These are phyloP conservation scores for Poicephalus gulielmi DNA, from an alignment of 2,113 vertebrate genomes.

Conservation along the genomic window DNA sequence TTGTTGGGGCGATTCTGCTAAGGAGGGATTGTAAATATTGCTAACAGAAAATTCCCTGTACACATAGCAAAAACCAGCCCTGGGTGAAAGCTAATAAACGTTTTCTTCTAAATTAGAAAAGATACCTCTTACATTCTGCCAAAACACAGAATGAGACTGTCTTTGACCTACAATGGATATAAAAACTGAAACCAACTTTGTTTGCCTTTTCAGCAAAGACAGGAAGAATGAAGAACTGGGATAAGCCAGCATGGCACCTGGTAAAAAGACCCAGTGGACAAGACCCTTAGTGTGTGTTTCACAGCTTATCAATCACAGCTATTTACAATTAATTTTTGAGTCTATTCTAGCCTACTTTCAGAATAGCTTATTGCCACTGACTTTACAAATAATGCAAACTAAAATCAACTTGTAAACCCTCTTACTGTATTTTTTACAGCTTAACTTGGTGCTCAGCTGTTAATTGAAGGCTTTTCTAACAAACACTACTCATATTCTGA, in stretches of 20 bases:
- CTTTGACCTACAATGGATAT: not conserved
- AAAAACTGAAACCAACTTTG: not conserved
- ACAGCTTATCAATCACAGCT: not conserved
- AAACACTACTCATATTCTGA: not conserved
- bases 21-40: not conserved
- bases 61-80: not conserved
- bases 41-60: not conserved
- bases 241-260: not conserved
- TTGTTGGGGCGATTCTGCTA: accelerated
- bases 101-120: not conserved
- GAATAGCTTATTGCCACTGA: not conserved
- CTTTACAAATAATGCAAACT: not conserved
- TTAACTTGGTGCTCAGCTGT: not conserved
- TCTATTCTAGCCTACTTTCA: not conserved
- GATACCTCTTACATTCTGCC: not conserved
- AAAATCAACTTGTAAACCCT: not conserved
- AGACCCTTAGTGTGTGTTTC: not conserved
- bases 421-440: not conserved
- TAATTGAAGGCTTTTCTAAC: not conserved
- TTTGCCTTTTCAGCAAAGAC: not conserved
- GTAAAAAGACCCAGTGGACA: not conserved
- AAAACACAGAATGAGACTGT: not conserved
- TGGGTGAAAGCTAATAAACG: not conserved
- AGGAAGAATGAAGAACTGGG: not conserved
- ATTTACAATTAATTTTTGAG: not conserved